Evolutionary conservation across 1,140 invertebrate genomes (phyloP).

Genomic region (Rhopalosiphum padi): DNA sequence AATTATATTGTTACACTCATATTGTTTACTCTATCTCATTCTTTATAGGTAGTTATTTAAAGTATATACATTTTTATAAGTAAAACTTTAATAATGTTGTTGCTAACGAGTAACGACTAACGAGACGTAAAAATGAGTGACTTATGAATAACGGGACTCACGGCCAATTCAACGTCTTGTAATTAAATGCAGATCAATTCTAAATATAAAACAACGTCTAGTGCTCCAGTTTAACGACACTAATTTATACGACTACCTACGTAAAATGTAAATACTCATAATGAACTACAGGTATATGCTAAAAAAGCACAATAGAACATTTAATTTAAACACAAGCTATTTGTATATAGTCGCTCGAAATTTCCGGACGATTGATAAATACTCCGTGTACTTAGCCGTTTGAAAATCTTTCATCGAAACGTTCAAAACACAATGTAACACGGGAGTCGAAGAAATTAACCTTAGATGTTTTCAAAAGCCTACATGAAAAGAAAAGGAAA

Average conservation of each 20-base stretch:
- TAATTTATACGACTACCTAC: background rate
- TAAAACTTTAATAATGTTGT: background rate
- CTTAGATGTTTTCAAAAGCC: background rate
- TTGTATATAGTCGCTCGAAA: background rate
- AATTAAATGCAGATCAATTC: conserved; percentile 13
- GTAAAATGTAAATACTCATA: too few relatives aligned
- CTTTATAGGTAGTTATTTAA: background rate
- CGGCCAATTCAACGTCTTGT: background rate
- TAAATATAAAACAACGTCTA: background rate
- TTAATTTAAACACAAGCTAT: background rate
- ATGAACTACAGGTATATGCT: conserved; percentile 1
- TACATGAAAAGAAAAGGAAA: background rate
- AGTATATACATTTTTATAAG: background rate
- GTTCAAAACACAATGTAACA: background rate
- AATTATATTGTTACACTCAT: background rate
- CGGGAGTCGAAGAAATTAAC: background rate
- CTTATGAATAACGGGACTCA: background rate
- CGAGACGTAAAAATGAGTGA: background rate
- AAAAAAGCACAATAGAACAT: background rate
- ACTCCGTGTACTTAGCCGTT: background rate
- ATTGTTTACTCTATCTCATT: background rate
- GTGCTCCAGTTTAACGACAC: background rate
- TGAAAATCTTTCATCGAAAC: conserved; percentile 23
- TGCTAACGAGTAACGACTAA: background rate
- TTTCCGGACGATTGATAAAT: background rate